Base-by-base conservation (phyloP, 2,888 invertebrate genomes). In the Pheosia gnoma region DNA sequence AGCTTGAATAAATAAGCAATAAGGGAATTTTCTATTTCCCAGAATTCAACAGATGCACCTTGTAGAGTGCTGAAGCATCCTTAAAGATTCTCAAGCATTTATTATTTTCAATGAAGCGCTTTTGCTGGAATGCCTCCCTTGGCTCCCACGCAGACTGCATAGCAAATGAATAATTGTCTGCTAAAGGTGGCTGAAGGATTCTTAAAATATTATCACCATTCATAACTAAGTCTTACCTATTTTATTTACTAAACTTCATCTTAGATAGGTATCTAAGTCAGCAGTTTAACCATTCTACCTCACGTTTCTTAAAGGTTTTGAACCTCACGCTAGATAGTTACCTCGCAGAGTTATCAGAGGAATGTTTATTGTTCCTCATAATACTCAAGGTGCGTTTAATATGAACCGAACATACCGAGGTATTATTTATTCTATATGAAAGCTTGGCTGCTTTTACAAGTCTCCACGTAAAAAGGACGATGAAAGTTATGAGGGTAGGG, bases 401-500 rank as follows among this genome's bases (percentile, higher is more conserved):
- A 86, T 82, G 79, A 82, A 80, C 75, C 67, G 74, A 79, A 80
- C 80, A 79, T 76, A 80, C 80, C 75, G 66, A 70, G 77, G 72
- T 73, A 79, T 78, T 84, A 84, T 85, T 85, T 86, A 84, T 86
- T 83, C 80, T 83, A 82, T 84, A 83, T 83, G 80, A 86, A 85
- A 85, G 83, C 80, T 78, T 77, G 78, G 84, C 84, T 86, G 87
- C 84, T 87, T 85, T 87, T 88, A 90, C 90, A 93, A 90, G 90
- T 86, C 86, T 81, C 77, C 72, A 85, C 83, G 86, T 89, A 90
- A 91, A 91, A 91, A 87, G 86, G 90, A 89, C 89, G 88, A 85
- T 87, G 87, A 87, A 92, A 91, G 91, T 91, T 92, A 92, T 89
- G 90, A 90, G 89, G 88, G 90, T 87, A 80, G 88, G 90, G 86